These are phyloP conservation scores for Halictus rubicundus DNA, from an alignment of 1,140 invertebrate genomes.

Conservation along the genomic window DNA sequence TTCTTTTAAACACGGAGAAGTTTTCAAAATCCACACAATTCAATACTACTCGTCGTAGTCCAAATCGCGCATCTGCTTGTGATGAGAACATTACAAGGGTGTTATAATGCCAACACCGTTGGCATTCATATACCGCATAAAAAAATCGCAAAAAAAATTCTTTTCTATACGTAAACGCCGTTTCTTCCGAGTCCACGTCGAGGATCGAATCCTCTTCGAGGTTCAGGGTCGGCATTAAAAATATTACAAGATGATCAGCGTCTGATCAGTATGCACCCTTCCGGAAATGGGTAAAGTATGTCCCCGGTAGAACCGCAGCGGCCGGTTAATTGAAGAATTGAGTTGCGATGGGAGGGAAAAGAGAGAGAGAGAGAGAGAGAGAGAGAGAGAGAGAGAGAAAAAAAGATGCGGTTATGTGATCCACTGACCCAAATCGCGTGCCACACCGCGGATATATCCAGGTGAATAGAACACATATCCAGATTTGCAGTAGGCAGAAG, in stretches of 20 bases:
- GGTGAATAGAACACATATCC: conserved; percentile 72
- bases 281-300: conserved; percentile 61
- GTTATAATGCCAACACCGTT: too few species aligned
- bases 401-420: conserved; percentile 72
- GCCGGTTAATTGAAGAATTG: conserved; percentile 73
- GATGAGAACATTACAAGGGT: too few species aligned
- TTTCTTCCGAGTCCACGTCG: too few species aligned
- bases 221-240: conserved; percentile 15
- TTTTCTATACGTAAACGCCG: too few species aligned
- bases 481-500: conserved; percentile 75
- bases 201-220: background rate
- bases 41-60: too few species aligned
- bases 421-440: conserved; percentile 76
- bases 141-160: too few species aligned
- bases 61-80: too few species aligned
- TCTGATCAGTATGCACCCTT: background rate
- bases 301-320: conserved; percentile 58
- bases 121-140: too few species aligned
- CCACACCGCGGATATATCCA: conserved; percentile 65
- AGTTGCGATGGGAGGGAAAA: conserved; percentile 48
- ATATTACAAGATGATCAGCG: conserved; percentile 31
- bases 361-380: conserved; percentile 53
- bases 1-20: too few species aligned
- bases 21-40: too few species aligned
- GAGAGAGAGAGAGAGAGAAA: conserved; percentile 19